Conservation (phyloP, 2,888 invertebrate genomes). For the Acheta domesticus region DNA sequence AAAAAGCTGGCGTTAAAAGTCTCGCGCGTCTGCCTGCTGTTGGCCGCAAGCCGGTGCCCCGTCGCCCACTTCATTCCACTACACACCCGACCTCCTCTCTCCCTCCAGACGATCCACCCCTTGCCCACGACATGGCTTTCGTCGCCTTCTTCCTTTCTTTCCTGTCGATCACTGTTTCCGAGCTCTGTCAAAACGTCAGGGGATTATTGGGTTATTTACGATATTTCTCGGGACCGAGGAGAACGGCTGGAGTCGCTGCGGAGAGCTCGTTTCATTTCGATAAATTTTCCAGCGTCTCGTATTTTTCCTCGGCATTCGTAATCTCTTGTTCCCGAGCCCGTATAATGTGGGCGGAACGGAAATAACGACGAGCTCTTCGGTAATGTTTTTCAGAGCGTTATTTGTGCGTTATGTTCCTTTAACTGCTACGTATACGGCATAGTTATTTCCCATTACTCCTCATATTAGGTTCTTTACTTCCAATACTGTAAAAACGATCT, state of each 20-base stretch:
- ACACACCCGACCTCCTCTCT: too few relatives aligned
- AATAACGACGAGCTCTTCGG: background rate
- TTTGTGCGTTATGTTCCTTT: background rate
- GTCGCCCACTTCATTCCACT: too few relatives aligned
- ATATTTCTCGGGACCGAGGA: background rate
- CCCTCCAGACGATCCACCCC: too few relatives aligned
- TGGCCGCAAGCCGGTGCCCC: too few relatives aligned
- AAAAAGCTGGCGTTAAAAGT: too few relatives aligned
- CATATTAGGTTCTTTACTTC: conserved; percentile 18
- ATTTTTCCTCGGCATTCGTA: too few relatives aligned
- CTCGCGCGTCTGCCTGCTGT: too few relatives aligned
- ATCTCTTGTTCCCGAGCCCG: too few relatives aligned
- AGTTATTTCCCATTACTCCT: background rate
- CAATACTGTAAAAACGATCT: background rate
- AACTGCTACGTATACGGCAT: background rate
- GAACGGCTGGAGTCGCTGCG: too few relatives aligned
- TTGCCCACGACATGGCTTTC: background rate
- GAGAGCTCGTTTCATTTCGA: too few relatives aligned
- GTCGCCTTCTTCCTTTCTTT: background rate
- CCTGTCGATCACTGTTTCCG: background rate
- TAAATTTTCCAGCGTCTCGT: too few relatives aligned
- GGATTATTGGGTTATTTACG: background rate
- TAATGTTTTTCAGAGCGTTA: background rate
- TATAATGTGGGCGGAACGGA: background rate
- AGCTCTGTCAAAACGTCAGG: background rate